Base-by-base conservation (phyloP, 2,888 invertebrate genomes). In the Slavum lentiscoides region DNA sequence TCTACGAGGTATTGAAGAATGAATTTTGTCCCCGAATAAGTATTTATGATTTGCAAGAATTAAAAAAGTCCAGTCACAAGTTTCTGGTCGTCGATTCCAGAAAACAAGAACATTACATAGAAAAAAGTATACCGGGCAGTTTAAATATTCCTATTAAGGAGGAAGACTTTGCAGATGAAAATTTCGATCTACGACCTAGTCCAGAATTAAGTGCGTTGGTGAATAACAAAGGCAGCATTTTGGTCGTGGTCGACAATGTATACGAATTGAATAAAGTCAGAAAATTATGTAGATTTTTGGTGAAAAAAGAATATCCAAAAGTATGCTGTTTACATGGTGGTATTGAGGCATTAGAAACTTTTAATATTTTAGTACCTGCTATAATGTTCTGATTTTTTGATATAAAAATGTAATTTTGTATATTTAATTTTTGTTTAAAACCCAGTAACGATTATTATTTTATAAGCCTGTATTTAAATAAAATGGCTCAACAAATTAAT, bases 271-370 rank as follows among this genome's bases (percentile, higher is more conserved):
- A 86, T 23, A 86, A 87, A 85, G 88, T 88, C 84, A 85, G 85
- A 82, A 64, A 96, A 94, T 95, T 97, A 89, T 94, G 96, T 70
- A 93, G 93, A 84, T 92, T 92, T 86, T 88, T 97, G 82, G 90
- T 97, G 69, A 91, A 91, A 83, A 92, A 94, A 85, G 90, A 91
- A 76, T 92, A 94, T 80, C 88, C 90, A 0, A 90, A 92, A 85
- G 94, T 97, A 8, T 95, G 96, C 86, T 91, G 93, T 19, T 89
- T 97, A 19, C 95, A 96, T 87, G 94, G 94, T 80, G 97, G 97
- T 67, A 93, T 96, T 84, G 90, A 93, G 83, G 91, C 93, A n/a
- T 88, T 97, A 30, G 75, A 83, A 64, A 66, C 37, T 30, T 80
- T 82, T 30, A 80, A 82, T 17, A 59, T 83, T 49, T 81, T 83